Percentiles rank a stretch among this genome's conserved stretches.
Evolutionary conservation across 2,888 invertebrate genomes (phyloP).

Genomic region (Dynastes grantii): DNA sequence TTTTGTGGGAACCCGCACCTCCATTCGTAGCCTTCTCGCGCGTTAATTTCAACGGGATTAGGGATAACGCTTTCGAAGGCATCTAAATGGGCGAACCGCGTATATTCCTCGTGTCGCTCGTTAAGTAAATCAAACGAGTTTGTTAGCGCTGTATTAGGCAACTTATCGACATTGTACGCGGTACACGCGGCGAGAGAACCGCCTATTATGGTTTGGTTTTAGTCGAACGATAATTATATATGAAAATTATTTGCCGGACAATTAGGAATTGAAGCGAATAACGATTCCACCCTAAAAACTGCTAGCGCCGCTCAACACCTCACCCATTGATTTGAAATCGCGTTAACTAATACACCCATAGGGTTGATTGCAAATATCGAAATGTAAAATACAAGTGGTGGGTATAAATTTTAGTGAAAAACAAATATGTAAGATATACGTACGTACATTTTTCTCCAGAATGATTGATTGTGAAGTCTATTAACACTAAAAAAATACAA

Average conservation of each 20-base stretch:
- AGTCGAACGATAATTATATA: not conserved
- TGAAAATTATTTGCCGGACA: not conserved
- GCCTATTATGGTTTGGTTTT: not conserved
- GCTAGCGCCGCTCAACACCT: not conserved
- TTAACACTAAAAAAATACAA: too few relatives aligned
- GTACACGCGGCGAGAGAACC: not conserved
- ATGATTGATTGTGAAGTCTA: too few relatives aligned
- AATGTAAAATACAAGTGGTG: too few relatives aligned
- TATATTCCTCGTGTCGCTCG: not conserved
- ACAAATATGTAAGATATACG: too few relatives aligned
- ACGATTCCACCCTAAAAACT: not conserved
- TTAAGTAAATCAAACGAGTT: conserved; percentile 3
- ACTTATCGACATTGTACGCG: not conserved
- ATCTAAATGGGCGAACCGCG: not conserved
- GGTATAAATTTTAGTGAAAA: too few relatives aligned
- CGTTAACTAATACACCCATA: not conserved
- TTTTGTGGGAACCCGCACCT: not conserved
- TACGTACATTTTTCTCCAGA: too few relatives aligned
- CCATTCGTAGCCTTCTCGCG: not conserved
- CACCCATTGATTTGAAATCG: not conserved
- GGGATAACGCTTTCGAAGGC: conserved; percentile 8
- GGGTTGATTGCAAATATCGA: too few relatives aligned
- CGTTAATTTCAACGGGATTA: conserved; percentile 8
- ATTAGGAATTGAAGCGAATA: conserved; percentile 8
- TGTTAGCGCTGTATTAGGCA: not conserved